A percentile compares a stretch with the other conserved stretches of the same genome.
Conservation (phyloP, 2,113 vertebrate species). For the Camelus dromedarius region DNA sequence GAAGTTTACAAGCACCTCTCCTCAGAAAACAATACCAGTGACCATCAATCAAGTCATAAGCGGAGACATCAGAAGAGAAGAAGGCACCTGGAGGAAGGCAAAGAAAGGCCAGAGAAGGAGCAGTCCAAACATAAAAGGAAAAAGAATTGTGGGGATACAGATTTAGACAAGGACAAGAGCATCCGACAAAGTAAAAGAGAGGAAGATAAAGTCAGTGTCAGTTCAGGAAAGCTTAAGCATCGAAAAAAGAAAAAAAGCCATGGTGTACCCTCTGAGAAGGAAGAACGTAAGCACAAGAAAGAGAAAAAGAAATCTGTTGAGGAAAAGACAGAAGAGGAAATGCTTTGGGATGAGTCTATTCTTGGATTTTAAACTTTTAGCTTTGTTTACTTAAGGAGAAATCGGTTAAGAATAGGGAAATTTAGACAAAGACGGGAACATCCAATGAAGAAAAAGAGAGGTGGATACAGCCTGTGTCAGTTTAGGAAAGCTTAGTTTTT, state of each 20-base stretch:
- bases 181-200: constrained; percentile 66
- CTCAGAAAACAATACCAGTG: constrained; percentile 79
- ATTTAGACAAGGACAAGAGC: constrained; percentile 73
- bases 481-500: constrained; percentile 69
- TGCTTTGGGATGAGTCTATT: constrained; percentile 94
- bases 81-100: constrained; percentile 55
- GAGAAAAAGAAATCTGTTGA: constrained; percentile 84
- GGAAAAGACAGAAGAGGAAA: constrained; percentile 92
- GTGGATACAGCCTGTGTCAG: constrained; percentile 29
- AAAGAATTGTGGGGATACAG: constrained; percentile 40
- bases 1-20: constrained; percentile 66
- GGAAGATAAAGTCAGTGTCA: constrained; percentile 52
- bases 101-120: constrained; percentile 73
- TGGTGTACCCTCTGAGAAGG: constrained; percentile 65
- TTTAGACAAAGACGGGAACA: constrained; percentile 60
- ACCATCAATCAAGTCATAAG: constrained; percentile 76
- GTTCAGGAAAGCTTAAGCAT: constrained; percentile 79
- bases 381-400: constrained; percentile 33
- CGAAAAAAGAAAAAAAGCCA: constrained; percentile 80
- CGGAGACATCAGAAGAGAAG: constrained; percentile 66
- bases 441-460: constrained; percentile 52
- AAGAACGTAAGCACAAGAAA: constrained; percentile 87
- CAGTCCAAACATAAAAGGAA: constrained; percentile 77
- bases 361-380: constrained; percentile 87
- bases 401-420: background rate